phyloP scores from a whole-genome alignment of 2,113 vertebrate species.

The Cranoglanis bouderius region DNA sequence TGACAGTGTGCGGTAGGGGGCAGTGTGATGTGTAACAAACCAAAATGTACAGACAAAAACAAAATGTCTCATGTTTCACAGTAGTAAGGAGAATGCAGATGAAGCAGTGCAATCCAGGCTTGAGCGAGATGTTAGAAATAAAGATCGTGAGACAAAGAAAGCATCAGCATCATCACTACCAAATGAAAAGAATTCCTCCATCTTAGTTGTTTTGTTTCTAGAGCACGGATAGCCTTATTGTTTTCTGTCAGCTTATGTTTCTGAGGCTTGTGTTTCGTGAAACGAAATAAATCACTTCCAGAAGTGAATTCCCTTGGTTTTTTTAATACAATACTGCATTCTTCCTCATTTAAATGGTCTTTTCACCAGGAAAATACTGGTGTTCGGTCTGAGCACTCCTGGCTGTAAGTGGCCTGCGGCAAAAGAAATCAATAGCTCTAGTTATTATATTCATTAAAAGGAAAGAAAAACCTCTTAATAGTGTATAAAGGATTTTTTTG shows the following conservation, averaged over 20 bases:
- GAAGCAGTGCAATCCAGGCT: neutral
- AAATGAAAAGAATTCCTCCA: neutral
- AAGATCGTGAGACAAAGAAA: neutral
- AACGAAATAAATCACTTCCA: conserved; percentile 8
- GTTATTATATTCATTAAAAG: neutral
- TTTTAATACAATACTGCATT: neutral
- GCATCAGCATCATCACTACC: neutral
- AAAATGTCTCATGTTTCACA: neutral
- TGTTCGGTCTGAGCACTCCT: neutral
- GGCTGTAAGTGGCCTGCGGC: neutral
- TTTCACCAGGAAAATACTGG: neutral
- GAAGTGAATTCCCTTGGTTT: neutral
- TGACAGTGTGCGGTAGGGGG: conserved; percentile 1
- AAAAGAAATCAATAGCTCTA: neutral
- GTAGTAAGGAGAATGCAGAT: neutral
- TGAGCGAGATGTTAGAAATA: neutral
- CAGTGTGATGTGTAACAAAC: conserved; percentile 9
- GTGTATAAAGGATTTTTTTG: neutral
- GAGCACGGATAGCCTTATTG: neutral
- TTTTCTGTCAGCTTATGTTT: neutral
- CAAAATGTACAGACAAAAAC: neutral
- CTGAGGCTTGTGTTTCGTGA: neutral
- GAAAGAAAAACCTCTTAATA: neutral
- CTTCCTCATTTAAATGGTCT: neutral
- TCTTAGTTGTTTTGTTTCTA: neutral